phyloP scores from a whole-genome alignment of 1,140 invertebrate species.

The Triops cancriformis region DNA sequence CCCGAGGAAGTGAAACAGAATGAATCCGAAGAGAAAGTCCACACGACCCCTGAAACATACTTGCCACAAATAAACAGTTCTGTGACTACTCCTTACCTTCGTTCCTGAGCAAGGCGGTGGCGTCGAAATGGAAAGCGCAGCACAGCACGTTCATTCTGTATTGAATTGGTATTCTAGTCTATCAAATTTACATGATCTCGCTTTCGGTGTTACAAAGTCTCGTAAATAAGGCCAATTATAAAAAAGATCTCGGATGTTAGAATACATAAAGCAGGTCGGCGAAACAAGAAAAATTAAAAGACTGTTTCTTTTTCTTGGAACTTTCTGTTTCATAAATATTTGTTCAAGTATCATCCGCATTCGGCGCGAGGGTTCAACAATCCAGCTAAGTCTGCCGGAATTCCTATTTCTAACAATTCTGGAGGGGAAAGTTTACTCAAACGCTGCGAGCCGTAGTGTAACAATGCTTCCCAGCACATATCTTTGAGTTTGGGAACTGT shows the following conservation, averaged over 20 bases:
- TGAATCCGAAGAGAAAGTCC: background rate
- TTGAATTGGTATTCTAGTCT: background rate
- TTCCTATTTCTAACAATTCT: background rate
- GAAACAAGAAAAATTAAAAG: no score
- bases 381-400: background rate
- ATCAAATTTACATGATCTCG: background rate
- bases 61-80: background rate
- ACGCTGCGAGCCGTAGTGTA: background rate
- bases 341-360: background rate
- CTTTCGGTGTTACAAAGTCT: background rate
- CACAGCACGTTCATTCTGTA: background rate
- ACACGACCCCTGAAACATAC: background rate
- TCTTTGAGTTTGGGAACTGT: background rate
- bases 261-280: no score
- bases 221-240: background rate
- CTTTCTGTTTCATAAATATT: background rate
- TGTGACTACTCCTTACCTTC: background rate
- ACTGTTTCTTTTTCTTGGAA: no score
- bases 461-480: background rate
- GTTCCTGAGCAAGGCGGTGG: background rate
- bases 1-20: background rate
- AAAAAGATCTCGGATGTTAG: no score
- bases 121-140: background rate
- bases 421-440: background rate
- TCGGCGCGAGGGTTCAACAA: background rate